Base-by-base conservation (phyloP, 2,797 vertebrate species). In the Smutsia temminckii region DNA sequence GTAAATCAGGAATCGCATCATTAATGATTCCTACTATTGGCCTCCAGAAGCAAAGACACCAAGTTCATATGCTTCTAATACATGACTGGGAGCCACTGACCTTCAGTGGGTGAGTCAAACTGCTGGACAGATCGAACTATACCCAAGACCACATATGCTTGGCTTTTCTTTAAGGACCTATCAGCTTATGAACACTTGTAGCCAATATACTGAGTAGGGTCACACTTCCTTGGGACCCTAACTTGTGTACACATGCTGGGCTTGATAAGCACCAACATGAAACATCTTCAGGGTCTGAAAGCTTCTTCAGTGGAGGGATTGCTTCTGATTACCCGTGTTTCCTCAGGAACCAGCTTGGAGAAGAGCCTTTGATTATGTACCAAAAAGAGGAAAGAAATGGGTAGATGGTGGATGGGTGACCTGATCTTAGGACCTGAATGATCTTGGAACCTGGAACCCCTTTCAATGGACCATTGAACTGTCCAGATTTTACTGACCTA, bases 1-100 rank as follows among this genome's bases (percentile, higher is more conserved):
- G 17, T 93, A 87, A 91, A 93, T 91, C 95, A 89, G 40, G 66
- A 83, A 51, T 37, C 69, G 86, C 21, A 5, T 95, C 86, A 18
- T 77, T 77, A 53, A 11, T 18, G 40, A 64, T 51, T 42, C 79
- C 72, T 77, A 3, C 49, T 49, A 20, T 80, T 74, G 93, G 11
- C 42, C 85, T 77, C 77, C 77, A 40, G 61, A 72, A 81, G 42
- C 85, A 51, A 69, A 91, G 77, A 46, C 27, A 64, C 46, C 46
- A 20, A 46, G 37, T 46, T 29, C 14, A 9, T 49, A 17, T 4
- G 80, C 64, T 42, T 72, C 40, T 53, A 3, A 16, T 23, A 4
- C 14, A 55, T 40, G 42, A 11, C 77, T 79, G 59, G 12, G n/a
- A 64, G 63, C 85, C 66, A 11, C 93, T 55, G n/a, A 23, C 37